phyloP scores from a whole-genome alignment of 2,888 invertebrate genomes.

The Brenthis daphne region DNA sequence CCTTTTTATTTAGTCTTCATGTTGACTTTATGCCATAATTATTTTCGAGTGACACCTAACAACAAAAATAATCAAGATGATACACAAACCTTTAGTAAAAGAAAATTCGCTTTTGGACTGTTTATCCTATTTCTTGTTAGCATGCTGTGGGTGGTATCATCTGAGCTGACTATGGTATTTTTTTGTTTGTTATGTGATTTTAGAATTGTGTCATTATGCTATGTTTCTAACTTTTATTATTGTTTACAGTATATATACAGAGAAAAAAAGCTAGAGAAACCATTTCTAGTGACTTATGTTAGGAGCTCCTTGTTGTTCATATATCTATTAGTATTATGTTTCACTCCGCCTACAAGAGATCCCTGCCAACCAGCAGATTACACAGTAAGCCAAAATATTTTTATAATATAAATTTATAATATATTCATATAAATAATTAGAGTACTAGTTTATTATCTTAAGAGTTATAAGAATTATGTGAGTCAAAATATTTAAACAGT shows the following conservation, averaged over 20 bases:
- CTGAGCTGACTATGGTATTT: slow-evolving; percentile 94
- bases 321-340: slow-evolving; percentile 93
- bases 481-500: no score
- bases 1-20: slow-evolving; percentile 57
- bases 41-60: slow-evolving; percentile 67
- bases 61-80: slow-evolving; percentile 71
- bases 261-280: slow-evolving; percentile 93
- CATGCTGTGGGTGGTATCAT: slow-evolving; percentile 97
- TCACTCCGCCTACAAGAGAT: slow-evolving; percentile 95
- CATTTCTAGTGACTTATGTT: slow-evolving; percentile 97
- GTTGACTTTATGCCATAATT: slow-evolving; percentile 80
- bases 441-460: no score
- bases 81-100: slow-evolving; percentile 62
- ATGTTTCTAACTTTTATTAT: slow-evolving; percentile 35
- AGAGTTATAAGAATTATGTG: no score
- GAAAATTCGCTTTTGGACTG: slow-evolving; percentile 89
- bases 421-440: background rate
- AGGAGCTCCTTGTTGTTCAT: slow-evolving; percentile 97
- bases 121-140: slow-evolving; percentile 94
- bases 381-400: slow-evolving; percentile 79
- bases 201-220: background rate
- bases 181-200: background rate
- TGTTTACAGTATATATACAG: slow-evolving; percentile 90
- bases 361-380: slow-evolving; percentile 89
- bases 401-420: background rate